Evolutionary conservation across 2,113 vertebrate species (phyloP).

Genomic region (Cichladusa arquata): DNA sequence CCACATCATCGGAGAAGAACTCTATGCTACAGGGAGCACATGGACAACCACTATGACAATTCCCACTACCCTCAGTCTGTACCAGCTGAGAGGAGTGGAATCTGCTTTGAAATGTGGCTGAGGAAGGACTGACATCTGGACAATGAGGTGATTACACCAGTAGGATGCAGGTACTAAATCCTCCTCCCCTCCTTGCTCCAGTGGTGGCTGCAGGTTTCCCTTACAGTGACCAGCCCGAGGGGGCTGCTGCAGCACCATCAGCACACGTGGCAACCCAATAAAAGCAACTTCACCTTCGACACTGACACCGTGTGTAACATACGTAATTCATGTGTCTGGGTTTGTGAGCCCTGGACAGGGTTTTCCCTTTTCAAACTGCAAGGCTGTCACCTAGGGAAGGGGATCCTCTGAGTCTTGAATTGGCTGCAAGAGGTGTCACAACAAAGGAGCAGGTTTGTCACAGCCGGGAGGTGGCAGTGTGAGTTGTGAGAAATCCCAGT

Average conservation of each 20-base stretch:
- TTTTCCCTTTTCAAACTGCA: not conserved
- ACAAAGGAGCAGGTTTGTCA: not conserved
- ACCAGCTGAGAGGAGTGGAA: not conserved
- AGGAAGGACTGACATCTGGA: not conserved
- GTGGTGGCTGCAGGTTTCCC: not conserved
- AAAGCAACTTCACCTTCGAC: not conserved
- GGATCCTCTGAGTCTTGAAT: not conserved
- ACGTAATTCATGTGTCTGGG: fast-evolving
- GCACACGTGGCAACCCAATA: not conserved
- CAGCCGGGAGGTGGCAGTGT: conserved; percentile 53
- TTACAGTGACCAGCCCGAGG: fast-evolving
- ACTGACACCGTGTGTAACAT: fast-evolving
- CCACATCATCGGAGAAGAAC: not conserved
- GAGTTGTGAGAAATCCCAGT: not conserved
- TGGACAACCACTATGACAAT: not conserved
- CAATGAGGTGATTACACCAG: not conserved
- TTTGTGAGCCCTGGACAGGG: not conserved
- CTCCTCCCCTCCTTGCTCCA: not conserved
- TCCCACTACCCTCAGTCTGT: not conserved
- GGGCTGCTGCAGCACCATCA: not conserved
- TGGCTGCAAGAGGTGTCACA: not conserved
- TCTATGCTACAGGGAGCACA: not conserved
- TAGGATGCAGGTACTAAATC: not conserved
- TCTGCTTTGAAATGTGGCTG: not conserved
- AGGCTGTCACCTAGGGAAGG: not conserved